Base-by-base conservation (phyloP, 2,113 vertebrate species). In the Hippocampus zosterae region DNA sequence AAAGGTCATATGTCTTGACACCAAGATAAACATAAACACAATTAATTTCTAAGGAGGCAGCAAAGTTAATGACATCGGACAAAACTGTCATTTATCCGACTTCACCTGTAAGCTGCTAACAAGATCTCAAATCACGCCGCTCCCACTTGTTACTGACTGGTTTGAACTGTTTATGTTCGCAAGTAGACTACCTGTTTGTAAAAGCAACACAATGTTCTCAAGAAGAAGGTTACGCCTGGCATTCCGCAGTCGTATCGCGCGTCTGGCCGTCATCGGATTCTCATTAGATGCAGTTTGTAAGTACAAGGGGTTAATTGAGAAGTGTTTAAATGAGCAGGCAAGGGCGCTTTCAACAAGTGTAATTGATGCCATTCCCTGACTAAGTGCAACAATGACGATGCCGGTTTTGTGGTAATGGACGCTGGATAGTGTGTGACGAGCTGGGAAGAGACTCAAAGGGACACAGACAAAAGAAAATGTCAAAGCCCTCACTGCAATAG, bases 401-500 rank as follows among this genome's bases (percentile, higher is more conserved):
- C 69, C 37, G 72, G 50, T 56, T 50, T 69, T 50, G 52, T 50
- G 48, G 72, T 74, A 84, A 72, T 59, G 18, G 10, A 74, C 41
- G 68, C 69, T 78, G 65, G 23, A 18, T 37, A 33, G 37, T 74
- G 56, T 70, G 67, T 53, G 70, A 68, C 65, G 71, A 81, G 29
- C 60, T 65, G 57, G 41, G 41, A 78, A 72, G 57, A 81, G 42
- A 79, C 40, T 66, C 60, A 79, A 74, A 76, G 46, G 25, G 27
- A 37, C 63, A 69, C 41, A 67, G 68, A 78, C 25, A 70, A 71
- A 59, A 66, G 23, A 63, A 52, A 77, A 82, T 81, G 81, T 80
- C 77, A 82, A 78, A 70, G 48, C 67, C 15, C 64, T 81, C 72
- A 67, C 9, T 73, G 68, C 67, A 73, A 52, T 79, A 86, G 77